Conservation (phyloP, 1,140 invertebrate genomes). For the Lordiphosa stackelbergi region DNA sequence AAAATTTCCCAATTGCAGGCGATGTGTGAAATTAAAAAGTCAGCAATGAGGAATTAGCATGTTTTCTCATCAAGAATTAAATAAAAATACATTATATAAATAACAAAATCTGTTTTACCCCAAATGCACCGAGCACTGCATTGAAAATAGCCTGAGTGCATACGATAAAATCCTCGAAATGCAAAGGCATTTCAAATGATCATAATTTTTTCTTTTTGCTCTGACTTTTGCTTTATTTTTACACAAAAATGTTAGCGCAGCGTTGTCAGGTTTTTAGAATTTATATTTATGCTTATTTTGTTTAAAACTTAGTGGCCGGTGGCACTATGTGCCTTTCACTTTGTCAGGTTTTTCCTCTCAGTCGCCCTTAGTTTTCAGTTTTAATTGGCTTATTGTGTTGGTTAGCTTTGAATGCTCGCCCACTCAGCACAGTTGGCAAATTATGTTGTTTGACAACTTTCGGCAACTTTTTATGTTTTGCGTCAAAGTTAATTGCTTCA, state of each 20-base stretch:
- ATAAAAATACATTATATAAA: conserved; percentile 17
- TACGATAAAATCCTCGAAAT: conserved; percentile 39
- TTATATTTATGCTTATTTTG: conserved; percentile 30
- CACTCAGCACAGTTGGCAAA: conserved; percentile 27
- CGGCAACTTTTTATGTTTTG: conserved; percentile 16
- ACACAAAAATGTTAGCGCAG: not conserved
- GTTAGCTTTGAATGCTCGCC: conserved; percentile 28
- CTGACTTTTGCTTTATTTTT: not conserved
- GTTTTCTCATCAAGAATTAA: conserved; percentile 20
- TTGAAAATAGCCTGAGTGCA: not conserved
- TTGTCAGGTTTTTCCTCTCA: conserved; percentile 32
- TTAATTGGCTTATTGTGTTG: conserved; percentile 67
- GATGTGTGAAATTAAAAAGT: conserved; percentile 62
- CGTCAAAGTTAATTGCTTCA: conserved; percentile 42
- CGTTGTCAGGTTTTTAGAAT: not conserved
- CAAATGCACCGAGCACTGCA: not conserved
- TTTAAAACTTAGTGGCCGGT: conserved; percentile 30
- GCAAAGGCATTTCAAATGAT: conserved; percentile 14
- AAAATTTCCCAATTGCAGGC: conserved; percentile 29
- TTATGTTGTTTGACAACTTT: conserved; percentile 33
- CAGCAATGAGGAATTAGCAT: conserved; percentile 30
- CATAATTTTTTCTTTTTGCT: not conserved
- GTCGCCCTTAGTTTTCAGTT: conserved; percentile 34
- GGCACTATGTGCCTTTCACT: conserved; percentile 32
- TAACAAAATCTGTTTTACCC: conserved; percentile 11